A percentile compares a stretch with the other conserved stretches of the same genome.
phyloP scores from a whole-genome alignment of 2,888 invertebrate genomes.

The Conus canariensis region DNA sequence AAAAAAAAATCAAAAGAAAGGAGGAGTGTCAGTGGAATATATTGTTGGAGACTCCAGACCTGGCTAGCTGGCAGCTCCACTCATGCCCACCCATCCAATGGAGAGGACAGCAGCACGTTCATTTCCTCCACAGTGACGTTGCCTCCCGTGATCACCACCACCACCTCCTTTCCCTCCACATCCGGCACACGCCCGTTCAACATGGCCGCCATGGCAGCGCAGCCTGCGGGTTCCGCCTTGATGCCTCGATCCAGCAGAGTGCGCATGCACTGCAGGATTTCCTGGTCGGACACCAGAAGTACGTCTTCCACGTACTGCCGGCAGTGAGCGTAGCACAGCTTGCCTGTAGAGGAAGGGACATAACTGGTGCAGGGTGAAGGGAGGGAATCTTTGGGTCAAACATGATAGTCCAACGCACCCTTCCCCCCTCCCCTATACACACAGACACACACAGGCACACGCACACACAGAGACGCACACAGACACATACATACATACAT shows the following conservation, averaged over 20 bases:
- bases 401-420: too few species aligned
- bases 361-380: too few species aligned
- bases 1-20: too few species aligned
- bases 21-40: too few species aligned
- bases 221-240: slow-evolving; percentile 75
- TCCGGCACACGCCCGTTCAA: slow-evolving; percentile 68
- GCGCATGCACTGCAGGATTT: slow-evolving; percentile 68
- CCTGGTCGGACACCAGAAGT: slow-evolving; percentile 73
- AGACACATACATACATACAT: too few species aligned
- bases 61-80: too few species aligned
- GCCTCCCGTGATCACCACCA: slow-evolving; percentile 74
- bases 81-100: neutral
- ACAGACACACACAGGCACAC: too few species aligned
- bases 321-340: slow-evolving; percentile 67
- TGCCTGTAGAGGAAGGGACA: slow-evolving; percentile 57
- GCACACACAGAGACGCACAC: too few species aligned
- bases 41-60: too few species aligned
- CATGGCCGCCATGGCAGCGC: slow-evolving; percentile 73
- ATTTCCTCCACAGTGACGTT: slow-evolving; percentile 71
- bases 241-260: slow-evolving; percentile 68
- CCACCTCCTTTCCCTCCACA: slow-evolving; percentile 69
- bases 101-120: neutral
- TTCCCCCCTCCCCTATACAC: too few species aligned
- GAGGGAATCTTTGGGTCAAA: too few species aligned
- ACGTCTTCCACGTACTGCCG: slow-evolving; percentile 70